phyloP scores from a whole-genome alignment of 2,797 vertebrate species.

The Gymnoscopelus microlampas region DNA sequence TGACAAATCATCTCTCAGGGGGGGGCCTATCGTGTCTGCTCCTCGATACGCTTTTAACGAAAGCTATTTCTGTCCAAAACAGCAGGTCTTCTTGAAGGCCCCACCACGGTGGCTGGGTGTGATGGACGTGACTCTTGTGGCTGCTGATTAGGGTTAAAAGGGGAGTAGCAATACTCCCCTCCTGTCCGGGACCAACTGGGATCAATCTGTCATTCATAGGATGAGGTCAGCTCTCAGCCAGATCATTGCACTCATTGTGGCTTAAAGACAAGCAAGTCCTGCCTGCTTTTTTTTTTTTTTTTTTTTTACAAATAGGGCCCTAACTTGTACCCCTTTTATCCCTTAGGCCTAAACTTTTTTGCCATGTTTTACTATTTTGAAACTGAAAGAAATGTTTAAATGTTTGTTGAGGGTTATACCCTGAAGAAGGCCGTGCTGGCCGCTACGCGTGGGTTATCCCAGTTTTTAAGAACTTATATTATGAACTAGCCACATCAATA shows the following conservation, averaged over 20 bases:
- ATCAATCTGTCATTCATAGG: slow-evolving; percentile 41
- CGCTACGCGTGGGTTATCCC: too few species aligned
- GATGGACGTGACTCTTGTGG: slow-evolving; percentile 53
- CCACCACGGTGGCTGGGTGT: slow-evolving; percentile 17
- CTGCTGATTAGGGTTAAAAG: slow-evolving; percentile 58
- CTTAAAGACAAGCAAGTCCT: slow-evolving; percentile 24
- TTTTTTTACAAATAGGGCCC: too few species aligned
- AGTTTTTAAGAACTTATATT: too few species aligned
- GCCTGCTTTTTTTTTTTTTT: too few species aligned
- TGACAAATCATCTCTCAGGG: slow-evolving; percentile 47
- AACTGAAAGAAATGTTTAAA: too few species aligned
- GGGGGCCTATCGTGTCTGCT: slow-evolving; percentile 22
- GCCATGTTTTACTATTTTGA: too few species aligned
- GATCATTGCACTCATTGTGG: slow-evolving; percentile 31
- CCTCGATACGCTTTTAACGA: slow-evolving; percentile 61
- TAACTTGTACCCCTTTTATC: too few species aligned
- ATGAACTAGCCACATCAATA: too few species aligned
- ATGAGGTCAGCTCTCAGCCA: slow-evolving; percentile 47
- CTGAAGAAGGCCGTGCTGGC: too few species aligned
- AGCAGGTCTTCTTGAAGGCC: slow-evolving; percentile 47
- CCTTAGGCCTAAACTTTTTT: too few species aligned
- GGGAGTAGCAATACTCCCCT: slow-evolving; percentile 43
- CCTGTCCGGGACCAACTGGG: slow-evolving; percentile 28
- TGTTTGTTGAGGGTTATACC: too few species aligned
- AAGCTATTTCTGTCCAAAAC: slow-evolving; percentile 53